A percentile compares a stretch with the other conserved stretches of the same genome.
Evolutionary conservation across 2,113 vertebrate species (phyloP).

Genomic region (Cisticola juncidis): DNA sequence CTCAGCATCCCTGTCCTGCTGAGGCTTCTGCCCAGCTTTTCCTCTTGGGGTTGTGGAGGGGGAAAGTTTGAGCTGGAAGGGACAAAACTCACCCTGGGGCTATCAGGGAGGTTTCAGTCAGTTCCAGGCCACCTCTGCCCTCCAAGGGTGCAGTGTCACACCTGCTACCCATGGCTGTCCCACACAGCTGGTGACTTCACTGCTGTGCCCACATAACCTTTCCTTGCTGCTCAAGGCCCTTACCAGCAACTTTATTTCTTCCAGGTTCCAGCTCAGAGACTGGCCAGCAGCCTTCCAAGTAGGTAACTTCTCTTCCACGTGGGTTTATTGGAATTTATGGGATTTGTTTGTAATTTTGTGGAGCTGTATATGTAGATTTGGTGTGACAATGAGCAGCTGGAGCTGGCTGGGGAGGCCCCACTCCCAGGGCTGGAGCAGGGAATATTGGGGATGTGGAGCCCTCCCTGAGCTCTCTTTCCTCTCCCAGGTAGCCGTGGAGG

Average conservation of each 20-base stretch:
- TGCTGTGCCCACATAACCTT: accelerated
- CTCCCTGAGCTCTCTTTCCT: neutral
- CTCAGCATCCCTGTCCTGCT: neutral
- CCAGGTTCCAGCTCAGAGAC: slow-evolving; percentile 75
- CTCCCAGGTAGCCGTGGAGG: neutral
- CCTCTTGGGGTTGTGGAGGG: neutral
- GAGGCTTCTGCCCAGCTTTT: neutral
- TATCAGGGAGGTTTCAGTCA: neutral
- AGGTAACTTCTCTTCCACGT: neutral
- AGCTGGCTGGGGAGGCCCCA: neutral
- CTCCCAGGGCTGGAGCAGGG: neutral
- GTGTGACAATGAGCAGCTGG: accelerated
- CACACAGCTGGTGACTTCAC: neutral
- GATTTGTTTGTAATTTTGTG: accelerated
- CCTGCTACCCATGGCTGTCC: accelerated
- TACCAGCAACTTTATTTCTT: slow-evolving; percentile 71
- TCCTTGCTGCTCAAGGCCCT: neutral
- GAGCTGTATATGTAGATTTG: neutral
- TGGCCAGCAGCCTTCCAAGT: slow-evolving; percentile 55
- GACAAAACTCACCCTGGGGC: neutral
- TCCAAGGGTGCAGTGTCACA: neutral
- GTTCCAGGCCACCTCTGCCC: neutral
- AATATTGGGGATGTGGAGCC: neutral
- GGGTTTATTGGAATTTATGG: accelerated
- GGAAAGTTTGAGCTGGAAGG: neutral